Evolutionary conservation across 2,888 invertebrate genomes (phyloP).

Genomic region (Drosophila suboccidentalis): DNA sequence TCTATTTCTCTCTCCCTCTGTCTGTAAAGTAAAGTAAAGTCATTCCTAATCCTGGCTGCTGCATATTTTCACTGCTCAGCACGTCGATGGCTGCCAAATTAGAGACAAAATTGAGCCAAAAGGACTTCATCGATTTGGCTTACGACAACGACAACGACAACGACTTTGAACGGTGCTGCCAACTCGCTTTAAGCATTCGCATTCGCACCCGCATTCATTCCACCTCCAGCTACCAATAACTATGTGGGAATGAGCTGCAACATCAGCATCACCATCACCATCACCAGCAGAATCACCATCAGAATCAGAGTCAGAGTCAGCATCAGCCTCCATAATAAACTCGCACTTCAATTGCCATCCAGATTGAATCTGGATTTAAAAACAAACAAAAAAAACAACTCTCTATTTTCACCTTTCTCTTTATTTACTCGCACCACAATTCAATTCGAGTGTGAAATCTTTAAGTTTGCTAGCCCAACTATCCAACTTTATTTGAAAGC

Average conservation of each 20-base stretch:
- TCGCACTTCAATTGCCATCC: conserved; percentile 18
- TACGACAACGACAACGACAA: conserved; percentile 6
- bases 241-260: conserved; percentile 20
- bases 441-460: not conserved
- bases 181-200: conserved; percentile 36
- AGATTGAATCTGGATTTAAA: conserved; percentile 1
- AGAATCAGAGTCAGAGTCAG: conserved; percentile 2
- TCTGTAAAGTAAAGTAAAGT: conserved; percentile 36
- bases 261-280: not conserved
- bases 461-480: not conserved
- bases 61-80: conserved; percentile 67
- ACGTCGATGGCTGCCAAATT: conserved; percentile 77
- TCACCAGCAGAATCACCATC: not conserved
- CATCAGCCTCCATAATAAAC: conserved; percentile 32
- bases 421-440: not conserved
- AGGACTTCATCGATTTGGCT: conserved; percentile 62
- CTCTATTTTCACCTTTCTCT: not conserved
- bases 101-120: conserved; percentile 59
- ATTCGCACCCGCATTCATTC: not conserved
- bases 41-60: conserved; percentile 62
- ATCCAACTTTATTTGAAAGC: not conserved
- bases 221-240: conserved; percentile 1
- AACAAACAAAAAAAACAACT: not conserved
- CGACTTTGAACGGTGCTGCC: conserved; percentile 39
- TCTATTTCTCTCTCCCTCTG: not conserved